phyloP scores from a whole-genome alignment of 2,797 vertebrate genomes.

The Tamandua tetradactyla region DNA sequence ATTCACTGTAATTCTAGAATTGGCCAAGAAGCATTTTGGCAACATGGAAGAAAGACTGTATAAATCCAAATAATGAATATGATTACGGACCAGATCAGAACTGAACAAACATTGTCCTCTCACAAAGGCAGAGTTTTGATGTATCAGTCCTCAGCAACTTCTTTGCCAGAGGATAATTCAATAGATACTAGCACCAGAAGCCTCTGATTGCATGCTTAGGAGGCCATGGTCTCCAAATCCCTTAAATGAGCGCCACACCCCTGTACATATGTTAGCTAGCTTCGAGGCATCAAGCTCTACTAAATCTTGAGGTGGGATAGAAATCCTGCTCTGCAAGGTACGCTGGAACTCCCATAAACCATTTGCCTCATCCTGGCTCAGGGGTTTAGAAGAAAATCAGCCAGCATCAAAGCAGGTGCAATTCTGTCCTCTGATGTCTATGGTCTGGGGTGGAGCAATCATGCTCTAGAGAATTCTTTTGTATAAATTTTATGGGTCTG shows the following conservation, averaged over 20 bases:
- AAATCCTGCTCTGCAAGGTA: slow-evolving; percentile 78
- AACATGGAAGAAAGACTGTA: slow-evolving; percentile 51
- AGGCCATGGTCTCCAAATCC: slow-evolving; percentile 67
- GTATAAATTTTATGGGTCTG: slow-evolving; percentile 34
- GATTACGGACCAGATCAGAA: slow-evolving; percentile 59
- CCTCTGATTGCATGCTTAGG: slow-evolving; percentile 69
- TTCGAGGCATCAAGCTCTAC: slow-evolving; percentile 78
- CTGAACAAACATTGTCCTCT: slow-evolving; percentile 47
- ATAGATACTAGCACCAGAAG: slow-evolving; percentile 65
- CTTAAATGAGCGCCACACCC: slow-evolving; percentile 78
- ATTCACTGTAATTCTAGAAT: slow-evolving; percentile 51
- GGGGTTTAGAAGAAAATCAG: slow-evolving; percentile 80
- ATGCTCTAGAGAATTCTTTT: background rate
- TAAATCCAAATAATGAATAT: slow-evolving; percentile 51
- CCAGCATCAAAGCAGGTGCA: slow-evolving; percentile 55
- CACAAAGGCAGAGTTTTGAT: slow-evolving; percentile 65
- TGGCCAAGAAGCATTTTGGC: slow-evolving; percentile 28
- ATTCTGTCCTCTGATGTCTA: slow-evolving; percentile 78
- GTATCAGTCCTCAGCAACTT: slow-evolving; percentile 32
- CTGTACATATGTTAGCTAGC: slow-evolving; percentile 81
- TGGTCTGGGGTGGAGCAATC: slow-evolving; percentile 72
- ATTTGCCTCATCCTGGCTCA: slow-evolving; percentile 77
- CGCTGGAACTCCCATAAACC: slow-evolving; percentile 79
- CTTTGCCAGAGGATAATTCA: slow-evolving; percentile 72
- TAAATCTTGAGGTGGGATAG: slow-evolving; percentile 74